A percentile compares a stretch with the other conserved stretches of the same genome.
Evolutionary conservation across 2,797 vertebrate species (phyloP).

Genomic region (Hydrophis major): DNA sequence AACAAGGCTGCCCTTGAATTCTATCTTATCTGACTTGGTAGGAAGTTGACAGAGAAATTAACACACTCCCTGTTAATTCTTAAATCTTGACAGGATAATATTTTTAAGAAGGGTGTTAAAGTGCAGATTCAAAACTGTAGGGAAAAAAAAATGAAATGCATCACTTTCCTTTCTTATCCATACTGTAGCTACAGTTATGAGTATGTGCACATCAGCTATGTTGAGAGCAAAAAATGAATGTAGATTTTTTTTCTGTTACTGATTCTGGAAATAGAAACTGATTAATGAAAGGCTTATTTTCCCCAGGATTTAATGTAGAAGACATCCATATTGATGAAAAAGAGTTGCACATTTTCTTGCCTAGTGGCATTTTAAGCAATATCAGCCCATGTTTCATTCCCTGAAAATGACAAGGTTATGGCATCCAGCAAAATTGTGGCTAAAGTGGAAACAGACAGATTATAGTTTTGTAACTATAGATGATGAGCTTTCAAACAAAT

Average conservation of each 20-base stretch:
- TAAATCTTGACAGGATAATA: background rate
- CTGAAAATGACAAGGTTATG: background rate
- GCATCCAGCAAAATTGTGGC: background rate
- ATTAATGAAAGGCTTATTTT: conserved; percentile 52
- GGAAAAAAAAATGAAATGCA: background rate
- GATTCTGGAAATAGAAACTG: conserved; percentile 25
- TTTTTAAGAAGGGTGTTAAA: background rate
- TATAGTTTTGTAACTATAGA: background rate
- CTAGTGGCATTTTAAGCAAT: conserved; percentile 26
- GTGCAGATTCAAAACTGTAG: background rate
- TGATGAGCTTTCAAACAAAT: background rate
- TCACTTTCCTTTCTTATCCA: background rate
- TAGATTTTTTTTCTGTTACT: background rate
- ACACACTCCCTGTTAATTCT: background rate
- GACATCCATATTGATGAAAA: conserved; percentile 30
- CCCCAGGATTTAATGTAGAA: background rate
- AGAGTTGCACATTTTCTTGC: conserved; percentile 31
- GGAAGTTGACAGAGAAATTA: background rate
- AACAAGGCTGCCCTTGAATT: background rate
- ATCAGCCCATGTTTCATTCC: conserved; percentile 1
- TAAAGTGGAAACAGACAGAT: background rate
- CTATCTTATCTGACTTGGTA: background rate
- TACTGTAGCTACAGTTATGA: background rate
- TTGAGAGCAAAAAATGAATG: conserved; percentile 26
- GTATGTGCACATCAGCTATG: conserved; percentile 1